phyloP scores from a whole-genome alignment of 2,888 invertebrate genomes.

The Eristalis tenax region DNA sequence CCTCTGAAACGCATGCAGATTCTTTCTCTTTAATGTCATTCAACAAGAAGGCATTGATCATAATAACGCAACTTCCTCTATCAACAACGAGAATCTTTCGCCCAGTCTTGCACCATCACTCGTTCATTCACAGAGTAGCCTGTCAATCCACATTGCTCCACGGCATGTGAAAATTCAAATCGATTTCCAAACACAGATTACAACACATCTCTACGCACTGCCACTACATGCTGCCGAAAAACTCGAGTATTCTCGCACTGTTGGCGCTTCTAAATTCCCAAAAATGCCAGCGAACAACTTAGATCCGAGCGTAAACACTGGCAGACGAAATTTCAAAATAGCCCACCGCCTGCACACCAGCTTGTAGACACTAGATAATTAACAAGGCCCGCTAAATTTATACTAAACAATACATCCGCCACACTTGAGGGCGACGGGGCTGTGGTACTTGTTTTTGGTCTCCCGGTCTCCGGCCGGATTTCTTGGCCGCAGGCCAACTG shows the following conservation, averaged over 20 bases:
- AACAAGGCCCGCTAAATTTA: slow-evolving; percentile 14
- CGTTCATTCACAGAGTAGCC: neutral
- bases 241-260: neutral
- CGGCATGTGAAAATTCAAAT: slow-evolving; percentile 18
- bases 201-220: neutral
- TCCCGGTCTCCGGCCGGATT: neutral
- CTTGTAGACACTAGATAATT: slow-evolving; percentile 29
- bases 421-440: neutral
- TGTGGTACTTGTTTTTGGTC: neutral
- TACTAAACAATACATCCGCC: slow-evolving; percentile 3
- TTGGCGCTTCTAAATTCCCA: neutral
- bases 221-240: neutral
- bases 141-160: slow-evolving; percentile 1
- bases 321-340: slow-evolving; percentile 31
- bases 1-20: neutral
- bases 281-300: neutral
- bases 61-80: neutral
- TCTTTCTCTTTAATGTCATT: neutral
- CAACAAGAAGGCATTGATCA: neutral
- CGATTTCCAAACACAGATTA: slow-evolving; percentile 39
- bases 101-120: neutral
- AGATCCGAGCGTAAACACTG: slow-evolving; percentile 28
- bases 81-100: neutral
- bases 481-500: neutral
- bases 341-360: neutral